Percentiles rank a stretch among this genome's conserved stretches.
These are phyloP conservation scores for Protonibea diacanthus DNA, from an alignment of 2,797 vertebrate genomes.

Conservation along the genomic window DNA sequence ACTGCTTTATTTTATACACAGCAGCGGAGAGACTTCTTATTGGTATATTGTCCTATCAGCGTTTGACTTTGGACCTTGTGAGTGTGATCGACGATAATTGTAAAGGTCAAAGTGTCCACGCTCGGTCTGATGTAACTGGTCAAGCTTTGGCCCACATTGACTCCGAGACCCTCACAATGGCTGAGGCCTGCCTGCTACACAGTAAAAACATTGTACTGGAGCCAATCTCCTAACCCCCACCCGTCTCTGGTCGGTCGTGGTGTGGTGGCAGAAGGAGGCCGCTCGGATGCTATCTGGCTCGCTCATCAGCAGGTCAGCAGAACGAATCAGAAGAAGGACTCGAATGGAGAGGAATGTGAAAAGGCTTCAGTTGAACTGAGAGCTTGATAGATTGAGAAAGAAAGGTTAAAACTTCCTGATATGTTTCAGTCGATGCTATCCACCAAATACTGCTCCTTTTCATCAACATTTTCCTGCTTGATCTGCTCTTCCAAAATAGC, in stretches of 20 bases:
- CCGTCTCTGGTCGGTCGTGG: conserved; percentile 14
- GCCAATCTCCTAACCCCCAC: conserved; percentile 35
- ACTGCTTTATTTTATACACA: conserved; percentile 10
- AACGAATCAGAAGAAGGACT: conserved; percentile 47
- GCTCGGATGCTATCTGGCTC: conserved; percentile 52
- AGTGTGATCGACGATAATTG: conserved; percentile 6
- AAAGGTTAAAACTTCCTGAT: conserved; percentile 21
- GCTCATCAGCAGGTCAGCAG: conserved; percentile 66
- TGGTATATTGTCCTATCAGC: conserved; percentile 2
- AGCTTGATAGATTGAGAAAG: conserved; percentile 5
- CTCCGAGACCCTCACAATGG: conserved; percentile 49
- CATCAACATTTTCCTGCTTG: background rate
- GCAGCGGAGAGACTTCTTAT: conserved; percentile 5
- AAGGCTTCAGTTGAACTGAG: conserved; percentile 39
- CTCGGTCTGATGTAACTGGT: conserved; percentile 54
- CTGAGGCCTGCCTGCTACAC: conserved; percentile 42
- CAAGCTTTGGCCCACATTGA: conserved; percentile 43
- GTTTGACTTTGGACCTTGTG: conserved; percentile 29
- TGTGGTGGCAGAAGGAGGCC: conserved; percentile 34
- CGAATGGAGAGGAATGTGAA: conserved; percentile 54
- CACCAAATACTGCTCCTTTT: conserved; percentile 3
- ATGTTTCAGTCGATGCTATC: background rate
- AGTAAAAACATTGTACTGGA: conserved; percentile 72
- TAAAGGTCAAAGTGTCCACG: conserved; percentile 48
- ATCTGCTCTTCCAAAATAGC: background rate